phyloP scores from a whole-genome alignment of 2,797 vertebrate species.

The Eulemur coronatus region DNA sequence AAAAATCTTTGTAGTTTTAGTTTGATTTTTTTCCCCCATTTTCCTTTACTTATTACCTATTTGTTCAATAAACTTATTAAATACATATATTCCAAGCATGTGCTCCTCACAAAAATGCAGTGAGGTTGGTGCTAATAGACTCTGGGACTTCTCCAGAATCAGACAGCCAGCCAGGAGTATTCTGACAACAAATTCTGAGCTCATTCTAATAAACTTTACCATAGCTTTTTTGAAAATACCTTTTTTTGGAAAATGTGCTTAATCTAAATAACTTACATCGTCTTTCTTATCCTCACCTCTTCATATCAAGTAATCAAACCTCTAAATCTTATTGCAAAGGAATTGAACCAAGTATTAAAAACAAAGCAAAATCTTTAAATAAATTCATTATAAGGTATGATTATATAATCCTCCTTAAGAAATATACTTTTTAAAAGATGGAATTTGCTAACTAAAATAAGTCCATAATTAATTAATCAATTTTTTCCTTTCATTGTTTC shows the following conservation, averaged over 20 bases:
- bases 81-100: background rate
- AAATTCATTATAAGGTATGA: constrained; percentile 25
- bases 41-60: background rate
- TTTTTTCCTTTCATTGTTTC: constrained; percentile 20
- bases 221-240: background rate
- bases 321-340: constrained; percentile 25
- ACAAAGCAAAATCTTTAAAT: constrained; percentile 42
- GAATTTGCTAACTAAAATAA: background rate
- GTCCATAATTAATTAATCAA: constrained; percentile 1
- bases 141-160: background rate
- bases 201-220: background rate
- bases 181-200: constrained; percentile 43
- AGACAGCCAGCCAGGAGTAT: background rate
- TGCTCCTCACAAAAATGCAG: background rate
- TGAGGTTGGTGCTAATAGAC: background rate
- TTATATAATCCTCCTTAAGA: constrained; percentile 9
- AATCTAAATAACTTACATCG: background rate
- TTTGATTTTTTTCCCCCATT: background rate
- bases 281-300: background rate
- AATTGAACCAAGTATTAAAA: constrained; percentile 23
- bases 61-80: constrained; percentile 29
- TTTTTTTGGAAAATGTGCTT: background rate
- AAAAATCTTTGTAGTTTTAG: background rate
- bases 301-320: background rate
- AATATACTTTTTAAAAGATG: background rate